Conservation (phyloP, 2,888 invertebrate species). For the Drosophila tanythrix region DNA sequence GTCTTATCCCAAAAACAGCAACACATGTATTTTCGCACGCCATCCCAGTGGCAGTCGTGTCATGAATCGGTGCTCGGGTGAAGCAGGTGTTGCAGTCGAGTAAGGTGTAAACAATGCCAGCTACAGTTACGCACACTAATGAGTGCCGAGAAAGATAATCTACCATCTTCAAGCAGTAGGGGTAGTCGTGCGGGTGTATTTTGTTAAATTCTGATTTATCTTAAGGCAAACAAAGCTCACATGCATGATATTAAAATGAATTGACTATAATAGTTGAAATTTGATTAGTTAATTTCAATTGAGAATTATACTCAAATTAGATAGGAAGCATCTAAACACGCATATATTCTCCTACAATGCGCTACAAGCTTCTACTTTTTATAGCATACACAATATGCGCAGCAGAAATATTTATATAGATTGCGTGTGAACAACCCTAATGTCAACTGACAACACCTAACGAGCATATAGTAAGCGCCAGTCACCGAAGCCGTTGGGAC, state of each 20-base stretch:
- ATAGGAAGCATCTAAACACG: too few species aligned
- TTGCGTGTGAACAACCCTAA: constrained; percentile 37
- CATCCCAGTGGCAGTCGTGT: constrained; percentile 1
- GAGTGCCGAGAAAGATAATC: constrained; percentile 53
- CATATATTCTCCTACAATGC: neutral
- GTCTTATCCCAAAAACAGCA: constrained; percentile 20
- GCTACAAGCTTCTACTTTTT: neutral
- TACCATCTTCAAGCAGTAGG: constrained; percentile 35
- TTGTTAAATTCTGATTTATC: constrained; percentile 4
- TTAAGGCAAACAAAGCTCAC: neutral
- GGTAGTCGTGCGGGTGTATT: constrained; percentile 28
- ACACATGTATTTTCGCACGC: constrained; percentile 63
- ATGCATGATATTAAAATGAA: neutral
- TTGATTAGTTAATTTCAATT: neutral
- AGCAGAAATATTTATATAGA: neutral
- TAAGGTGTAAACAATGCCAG: constrained; percentile 44
- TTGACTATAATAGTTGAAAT: neutral
- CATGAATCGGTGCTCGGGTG: neutral
- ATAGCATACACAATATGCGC: neutral
- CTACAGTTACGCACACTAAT: constrained; percentile 55
- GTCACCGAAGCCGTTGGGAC: constrained; percentile 35
- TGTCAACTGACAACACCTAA: constrained; percentile 28
- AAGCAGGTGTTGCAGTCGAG: constrained; percentile 23
- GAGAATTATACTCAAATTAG: neutral
- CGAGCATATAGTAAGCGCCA: constrained; percentile 42